These are phyloP conservation scores for Heliothis peltigera DNA, from an alignment of 2,888 invertebrate species.

Conservation along the genomic window DNA sequence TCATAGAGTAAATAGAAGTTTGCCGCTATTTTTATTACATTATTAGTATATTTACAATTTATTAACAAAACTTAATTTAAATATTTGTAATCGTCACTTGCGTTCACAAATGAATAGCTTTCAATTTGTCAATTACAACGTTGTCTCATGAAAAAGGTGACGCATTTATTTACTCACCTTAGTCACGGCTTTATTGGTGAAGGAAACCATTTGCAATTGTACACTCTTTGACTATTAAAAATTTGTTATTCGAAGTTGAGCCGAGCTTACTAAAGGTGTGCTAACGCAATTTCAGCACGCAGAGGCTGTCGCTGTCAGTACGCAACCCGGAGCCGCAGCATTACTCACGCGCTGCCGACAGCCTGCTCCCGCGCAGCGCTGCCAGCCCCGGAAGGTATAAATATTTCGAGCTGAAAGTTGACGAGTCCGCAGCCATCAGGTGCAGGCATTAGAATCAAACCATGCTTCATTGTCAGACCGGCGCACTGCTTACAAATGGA, in stretches of 20 bases:
- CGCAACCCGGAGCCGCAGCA: slow-evolving; percentile 29
- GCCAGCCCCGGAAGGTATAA: slow-evolving; percentile 56
- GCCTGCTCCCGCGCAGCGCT: slow-evolving; percentile 12
- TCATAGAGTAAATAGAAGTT: no score
- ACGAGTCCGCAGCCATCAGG: slow-evolving; percentile 36
- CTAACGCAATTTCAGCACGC: slow-evolving; percentile 1
- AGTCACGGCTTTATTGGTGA: not conserved
- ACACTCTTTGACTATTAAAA: not conserved
- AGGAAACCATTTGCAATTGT: not conserved
- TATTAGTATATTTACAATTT: no score
- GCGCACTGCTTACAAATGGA: slow-evolving; percentile 6
- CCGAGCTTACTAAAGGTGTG: not conserved
- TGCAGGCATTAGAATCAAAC: slow-evolving; percentile 36
- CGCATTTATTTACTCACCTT: not conserved
- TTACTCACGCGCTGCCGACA: slow-evolving; percentile 29
- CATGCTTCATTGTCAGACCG: slow-evolving; percentile 47
- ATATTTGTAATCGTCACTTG: not conserved
- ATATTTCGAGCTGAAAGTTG: slow-evolving; percentile 40
- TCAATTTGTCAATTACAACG: not conserved
- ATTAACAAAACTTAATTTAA: no score
- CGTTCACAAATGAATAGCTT: no score
- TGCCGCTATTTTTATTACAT: no score
- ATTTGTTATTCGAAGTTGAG: not conserved
- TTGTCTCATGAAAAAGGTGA: not conserved
- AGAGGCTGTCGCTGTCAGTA: slow-evolving; percentile 26